These are phyloP conservation scores for Tromatobia lineatoria DNA, from an alignment of 2,888 invertebrate genomes.

Conservation along the genomic window DNA sequence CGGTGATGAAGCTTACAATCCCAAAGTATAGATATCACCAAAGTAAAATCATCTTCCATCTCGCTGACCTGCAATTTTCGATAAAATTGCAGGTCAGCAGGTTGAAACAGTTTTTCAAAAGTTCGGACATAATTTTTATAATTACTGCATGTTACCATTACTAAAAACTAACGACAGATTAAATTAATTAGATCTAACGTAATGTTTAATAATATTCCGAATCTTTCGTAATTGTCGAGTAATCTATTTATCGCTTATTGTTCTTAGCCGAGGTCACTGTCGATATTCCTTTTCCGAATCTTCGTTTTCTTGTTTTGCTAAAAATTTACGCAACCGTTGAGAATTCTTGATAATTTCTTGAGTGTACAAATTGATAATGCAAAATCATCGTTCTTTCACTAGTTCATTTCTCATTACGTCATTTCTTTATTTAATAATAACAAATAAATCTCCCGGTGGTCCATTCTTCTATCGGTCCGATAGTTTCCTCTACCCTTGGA, in stretches of 20 bases:
- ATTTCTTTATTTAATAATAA: not conserved
- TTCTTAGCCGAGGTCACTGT: not conserved
- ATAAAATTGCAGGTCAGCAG: too few species aligned
- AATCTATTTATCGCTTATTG: slow-evolving; percentile 3
- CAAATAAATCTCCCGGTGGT: not conserved
- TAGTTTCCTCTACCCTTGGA: not conserved
- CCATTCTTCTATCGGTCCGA: not conserved
- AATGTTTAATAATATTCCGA: not conserved
- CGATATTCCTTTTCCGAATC: not conserved
- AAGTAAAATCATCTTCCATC: not conserved
- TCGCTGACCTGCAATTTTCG: not conserved
- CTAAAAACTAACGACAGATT: not conserved
- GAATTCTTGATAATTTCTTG: slow-evolving; percentile 9
- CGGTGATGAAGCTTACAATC: not conserved
- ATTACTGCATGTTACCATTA: too few species aligned
- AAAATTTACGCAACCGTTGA: slow-evolving; percentile 47
- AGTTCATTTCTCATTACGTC: slow-evolving; percentile 8
- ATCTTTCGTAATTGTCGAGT: not conserved
- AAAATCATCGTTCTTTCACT: slow-evolving; percentile 8
- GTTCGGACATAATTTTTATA: too few species aligned
- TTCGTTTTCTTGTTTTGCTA: slow-evolving; percentile 1
- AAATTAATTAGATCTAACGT: not conserved
- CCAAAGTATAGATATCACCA: not conserved
- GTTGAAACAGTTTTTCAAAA: too few species aligned
- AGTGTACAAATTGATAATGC: slow-evolving; percentile 6